These are phyloP conservation scores for Etheostoma spectabile DNA, from an alignment of 2,113 vertebrate genomes.

Conservation along the genomic window DNA sequence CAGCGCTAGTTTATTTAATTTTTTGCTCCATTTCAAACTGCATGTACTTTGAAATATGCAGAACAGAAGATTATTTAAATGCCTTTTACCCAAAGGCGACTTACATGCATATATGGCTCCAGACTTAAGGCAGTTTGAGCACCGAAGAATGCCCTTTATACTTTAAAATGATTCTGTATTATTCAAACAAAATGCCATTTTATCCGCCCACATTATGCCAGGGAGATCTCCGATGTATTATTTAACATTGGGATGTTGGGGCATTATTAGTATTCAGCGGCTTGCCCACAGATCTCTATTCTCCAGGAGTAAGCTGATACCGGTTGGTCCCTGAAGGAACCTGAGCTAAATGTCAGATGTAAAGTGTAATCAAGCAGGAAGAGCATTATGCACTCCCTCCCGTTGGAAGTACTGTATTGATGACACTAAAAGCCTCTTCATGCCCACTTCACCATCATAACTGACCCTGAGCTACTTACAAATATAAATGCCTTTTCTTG, in stretches of 20 bases:
- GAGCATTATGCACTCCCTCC: constrained; percentile 2
- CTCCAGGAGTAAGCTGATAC: constrained; percentile 28
- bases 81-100: not conserved
- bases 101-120: not conserved
- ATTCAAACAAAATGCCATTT: not conserved
- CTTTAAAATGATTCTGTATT: constrained; percentile 13
- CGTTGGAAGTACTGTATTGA: constrained; percentile 11
- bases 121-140: not conserved
- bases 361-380: constrained; percentile 24
- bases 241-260: constrained; percentile 19
- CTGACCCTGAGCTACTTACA: not conserved
- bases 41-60: not conserved
- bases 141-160: constrained; percentile 9
- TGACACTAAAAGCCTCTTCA: constrained; percentile 9
- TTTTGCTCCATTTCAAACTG: not conserved
- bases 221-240: constrained; percentile 34
- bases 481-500: not conserved
- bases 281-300: constrained; percentile 6
- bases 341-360: constrained; percentile 60
- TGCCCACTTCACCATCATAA: not conserved
- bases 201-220: constrained; percentile 14
- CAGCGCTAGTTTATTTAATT: not conserved
- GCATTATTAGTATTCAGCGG: constrained; percentile 58
- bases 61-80: not conserved
- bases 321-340: constrained; percentile 22